Conservation (phyloP, 1,140 invertebrate genomes). For the Scylla paramamosain region DNA sequence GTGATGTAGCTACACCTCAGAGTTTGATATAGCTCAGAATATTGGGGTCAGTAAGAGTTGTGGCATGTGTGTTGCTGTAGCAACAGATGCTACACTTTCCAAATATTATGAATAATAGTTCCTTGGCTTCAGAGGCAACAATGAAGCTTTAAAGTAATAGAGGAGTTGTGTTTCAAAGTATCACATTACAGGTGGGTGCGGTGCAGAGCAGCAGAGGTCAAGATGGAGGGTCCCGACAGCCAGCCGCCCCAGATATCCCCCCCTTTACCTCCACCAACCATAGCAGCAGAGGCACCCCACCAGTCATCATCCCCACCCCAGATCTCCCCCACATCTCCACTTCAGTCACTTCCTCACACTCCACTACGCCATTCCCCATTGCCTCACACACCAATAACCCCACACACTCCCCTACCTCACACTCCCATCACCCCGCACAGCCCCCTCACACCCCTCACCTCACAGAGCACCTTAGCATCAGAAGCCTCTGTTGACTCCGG, state of each 20-base stretch:
- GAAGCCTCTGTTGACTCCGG: slow-evolving; percentile 69
- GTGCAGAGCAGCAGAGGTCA: slow-evolving; percentile 73
- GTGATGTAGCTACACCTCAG: too few relatives aligned
- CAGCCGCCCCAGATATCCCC: slow-evolving; percentile 67
- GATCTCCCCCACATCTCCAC: slow-evolving; percentile 61
- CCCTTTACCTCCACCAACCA: slow-evolving; percentile 64
- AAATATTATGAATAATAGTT: too few relatives aligned
- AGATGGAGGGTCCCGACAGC: slow-evolving; percentile 73
- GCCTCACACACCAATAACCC: slow-evolving; percentile 66
- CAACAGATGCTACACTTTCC: too few relatives aligned
- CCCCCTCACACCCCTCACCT: slow-evolving; percentile 69
- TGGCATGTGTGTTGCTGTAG: too few relatives aligned
- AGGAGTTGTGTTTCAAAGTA: not conserved
- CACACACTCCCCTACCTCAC: slow-evolving; percentile 64
- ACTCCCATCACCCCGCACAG: slow-evolving; percentile 67
- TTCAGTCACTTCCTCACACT: slow-evolving; percentile 54
- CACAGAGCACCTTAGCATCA: slow-evolving; percentile 68
- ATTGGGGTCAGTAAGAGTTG: too few relatives aligned
- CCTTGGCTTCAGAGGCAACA: too few relatives aligned
- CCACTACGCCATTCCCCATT: slow-evolving; percentile 57
- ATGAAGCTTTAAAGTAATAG: too few relatives aligned
- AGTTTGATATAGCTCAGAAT: too few relatives aligned
- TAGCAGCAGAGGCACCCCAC: slow-evolving; percentile 59
- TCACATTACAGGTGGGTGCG: slow-evolving; percentile 67
- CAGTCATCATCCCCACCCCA: slow-evolving; percentile 54